A percentile compares a stretch with the other conserved stretches of the same genome.
Evolutionary conservation across 2,888 invertebrate species (phyloP).

Genomic region (Dendrolimus houi): DNA sequence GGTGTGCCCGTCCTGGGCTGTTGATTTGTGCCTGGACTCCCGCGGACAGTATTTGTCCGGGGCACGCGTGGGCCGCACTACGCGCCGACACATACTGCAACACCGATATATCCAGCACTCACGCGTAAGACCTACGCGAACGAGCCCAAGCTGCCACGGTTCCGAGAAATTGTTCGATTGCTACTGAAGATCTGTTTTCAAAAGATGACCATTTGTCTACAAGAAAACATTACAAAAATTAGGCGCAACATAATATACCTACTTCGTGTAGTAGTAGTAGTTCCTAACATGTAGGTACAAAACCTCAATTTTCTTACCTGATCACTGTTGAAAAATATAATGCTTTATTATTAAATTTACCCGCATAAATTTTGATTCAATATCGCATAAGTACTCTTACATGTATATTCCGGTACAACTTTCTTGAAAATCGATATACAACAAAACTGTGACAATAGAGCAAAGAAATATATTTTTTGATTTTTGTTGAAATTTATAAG

Average conservation of each 20-base stretch:
- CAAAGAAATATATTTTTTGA: too few relatives aligned
- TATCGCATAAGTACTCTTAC: too few relatives aligned
- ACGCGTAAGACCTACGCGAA: neutral
- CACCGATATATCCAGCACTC: conserved; percentile 4
- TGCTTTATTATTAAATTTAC: too few relatives aligned
- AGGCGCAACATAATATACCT: neutral
- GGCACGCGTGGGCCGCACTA: conserved; percentile 39
- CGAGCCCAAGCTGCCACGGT: conserved; percentile 3
- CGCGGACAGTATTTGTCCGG: conserved; percentile 66
- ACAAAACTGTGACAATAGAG: too few relatives aligned
- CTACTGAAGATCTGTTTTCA: conserved; percentile 5
- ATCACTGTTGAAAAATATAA: too few relatives aligned
- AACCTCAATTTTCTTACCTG: too few relatives aligned
- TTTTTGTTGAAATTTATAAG: too few relatives aligned
- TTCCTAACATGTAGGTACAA: too few relatives aligned
- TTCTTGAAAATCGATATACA: too few relatives aligned
- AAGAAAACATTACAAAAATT: conserved; percentile 2
- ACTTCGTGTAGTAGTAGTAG: too few relatives aligned
- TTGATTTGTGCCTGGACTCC: conserved; percentile 72
- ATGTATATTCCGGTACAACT: too few relatives aligned
- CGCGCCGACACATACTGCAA: conserved; percentile 18
- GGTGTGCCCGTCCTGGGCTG: conserved; percentile 42
- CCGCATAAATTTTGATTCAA: too few relatives aligned
- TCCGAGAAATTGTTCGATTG: conserved; percentile 2
- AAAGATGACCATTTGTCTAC: conserved; percentile 4